phyloP scores from a whole-genome alignment of 1,140 invertebrate genomes.

The Halyomorpha halys region DNA sequence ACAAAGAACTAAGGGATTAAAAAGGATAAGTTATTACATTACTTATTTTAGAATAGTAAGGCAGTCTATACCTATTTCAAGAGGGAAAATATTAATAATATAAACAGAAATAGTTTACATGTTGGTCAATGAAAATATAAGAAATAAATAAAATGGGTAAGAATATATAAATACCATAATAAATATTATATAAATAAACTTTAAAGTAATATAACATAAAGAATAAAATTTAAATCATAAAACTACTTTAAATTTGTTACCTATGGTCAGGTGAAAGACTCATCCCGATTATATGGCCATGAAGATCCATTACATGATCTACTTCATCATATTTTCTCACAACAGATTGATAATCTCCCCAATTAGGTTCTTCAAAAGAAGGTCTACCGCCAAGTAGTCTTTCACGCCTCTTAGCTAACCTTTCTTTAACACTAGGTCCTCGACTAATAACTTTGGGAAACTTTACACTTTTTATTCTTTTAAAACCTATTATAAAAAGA shows the following conservation, averaged over 20 bases:
- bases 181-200: too few relatives aligned
- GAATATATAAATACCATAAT: too few relatives aligned
- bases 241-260: constrained; percentile 35
- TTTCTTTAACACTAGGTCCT: constrained; percentile 55
- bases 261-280: constrained; percentile 75
- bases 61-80: too few relatives aligned
- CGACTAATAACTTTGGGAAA: constrained; percentile 59
- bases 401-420: constrained; percentile 36
- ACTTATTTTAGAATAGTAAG: too few relatives aligned
- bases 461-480: constrained; percentile 59
- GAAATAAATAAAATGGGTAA: too few relatives aligned
- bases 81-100: too few relatives aligned
- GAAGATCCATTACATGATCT: constrained; percentile 75
- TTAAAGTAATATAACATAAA: too few relatives aligned
- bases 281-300: constrained; percentile 86
- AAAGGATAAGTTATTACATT: too few relatives aligned
- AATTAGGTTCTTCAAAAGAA: constrained; percentile 45
- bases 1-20: too few relatives aligned
- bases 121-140: too few relatives aligned
- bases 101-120: too few relatives aligned
- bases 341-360: constrained; percentile 57
- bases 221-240: too few relatives aligned
- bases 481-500: constrained; percentile 47
- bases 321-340: constrained; percentile 63
- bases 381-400: constrained; percentile 11